A percentile compares a stretch with the other conserved stretches of the same genome.
Conservation (phyloP, 2,888 invertebrate genomes). For the Ypsolopha sequella region DNA sequence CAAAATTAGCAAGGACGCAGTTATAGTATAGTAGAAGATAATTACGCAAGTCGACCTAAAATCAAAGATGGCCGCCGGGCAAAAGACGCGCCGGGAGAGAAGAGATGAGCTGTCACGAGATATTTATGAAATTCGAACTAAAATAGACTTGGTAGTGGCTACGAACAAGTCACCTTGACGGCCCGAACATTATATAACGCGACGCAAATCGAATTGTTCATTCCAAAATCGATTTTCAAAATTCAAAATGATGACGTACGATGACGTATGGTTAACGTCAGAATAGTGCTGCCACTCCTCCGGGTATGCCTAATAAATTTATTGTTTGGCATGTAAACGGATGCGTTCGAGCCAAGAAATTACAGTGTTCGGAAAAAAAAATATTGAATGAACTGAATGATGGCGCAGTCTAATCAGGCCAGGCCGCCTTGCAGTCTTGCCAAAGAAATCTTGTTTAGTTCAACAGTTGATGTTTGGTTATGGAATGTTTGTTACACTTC, state of each 20-base stretch:
- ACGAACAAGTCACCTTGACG: conserved; percentile 66
- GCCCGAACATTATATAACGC: conserved; percentile 48
- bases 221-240: conserved; percentile 33
- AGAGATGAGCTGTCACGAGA: conserved; percentile 66
- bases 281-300: conserved; percentile 61
- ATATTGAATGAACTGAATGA: conserved; percentile 68
- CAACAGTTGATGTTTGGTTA: too few species aligned
- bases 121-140: conserved; percentile 69
- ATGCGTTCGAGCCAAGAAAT: conserved; percentile 70
- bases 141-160: conserved; percentile 65
- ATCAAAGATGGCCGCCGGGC: conserved; percentile 50
- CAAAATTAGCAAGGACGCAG: conserved; percentile 65
- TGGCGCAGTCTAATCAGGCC: conserved; percentile 57
- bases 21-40: conserved; percentile 26
- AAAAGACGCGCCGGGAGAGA: conserved; percentile 58
- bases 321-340: conserved; percentile 71
- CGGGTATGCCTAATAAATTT: conserved; percentile 64
- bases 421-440: conserved; percentile 52
- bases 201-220: conserved; percentile 30
- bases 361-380: conserved; percentile 63
- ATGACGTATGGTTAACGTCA: conserved; percentile 39
- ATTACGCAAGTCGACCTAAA: conserved; percentile 44
- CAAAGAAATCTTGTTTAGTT: conserved; percentile 50
- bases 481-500: too few species aligned
- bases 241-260: conserved; percentile 44